Conservation (phyloP, 1,140 invertebrate species). For the Steinernema khuongi region DNA sequence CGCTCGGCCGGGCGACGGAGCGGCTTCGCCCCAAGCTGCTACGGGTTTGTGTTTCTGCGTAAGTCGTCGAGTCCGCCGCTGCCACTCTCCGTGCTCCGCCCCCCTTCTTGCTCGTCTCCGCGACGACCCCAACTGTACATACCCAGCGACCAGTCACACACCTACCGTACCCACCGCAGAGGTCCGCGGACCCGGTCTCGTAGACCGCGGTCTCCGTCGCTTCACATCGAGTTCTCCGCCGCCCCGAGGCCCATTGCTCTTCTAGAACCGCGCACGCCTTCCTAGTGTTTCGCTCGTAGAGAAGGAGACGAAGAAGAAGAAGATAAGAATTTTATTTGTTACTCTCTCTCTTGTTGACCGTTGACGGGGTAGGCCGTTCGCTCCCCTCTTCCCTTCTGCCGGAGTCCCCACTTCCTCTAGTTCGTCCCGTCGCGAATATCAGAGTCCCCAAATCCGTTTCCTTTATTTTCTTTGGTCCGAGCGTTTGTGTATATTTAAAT, state of each 20-base stretch:
- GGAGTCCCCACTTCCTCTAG: neutral
- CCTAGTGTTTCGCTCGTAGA: neutral
- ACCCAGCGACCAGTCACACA: slow-evolving; percentile 8
- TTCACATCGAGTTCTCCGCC: slow-evolving; percentile 3
- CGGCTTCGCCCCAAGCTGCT: too few relatives aligned
- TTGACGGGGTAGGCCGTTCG: neutral
- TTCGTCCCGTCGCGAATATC: neutral
- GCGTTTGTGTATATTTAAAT: slow-evolving; percentile 9
- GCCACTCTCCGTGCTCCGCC: neutral
- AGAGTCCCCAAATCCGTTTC: neutral
- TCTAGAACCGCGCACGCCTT: slow-evolving; percentile 11
- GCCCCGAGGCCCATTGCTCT: neutral
- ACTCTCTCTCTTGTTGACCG: neutral
- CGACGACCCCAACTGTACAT: neutral
- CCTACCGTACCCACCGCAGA: neutral
- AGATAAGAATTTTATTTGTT: slow-evolving; percentile 12
- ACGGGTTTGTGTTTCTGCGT: too few relatives aligned
- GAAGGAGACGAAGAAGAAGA: neutral
- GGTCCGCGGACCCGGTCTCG: neutral
- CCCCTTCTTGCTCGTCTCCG: neutral
- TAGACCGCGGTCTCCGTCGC: neutral
- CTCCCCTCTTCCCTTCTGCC: neutral
- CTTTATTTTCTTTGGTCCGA: neutral
- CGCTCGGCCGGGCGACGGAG: neutral
- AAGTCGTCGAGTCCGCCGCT: too few relatives aligned